Evolutionary conservation across 2,113 vertebrate species (phyloP), one percentile per base, ranked within the genome.

Genomic region (Muntiacus muntjak): DNA sequence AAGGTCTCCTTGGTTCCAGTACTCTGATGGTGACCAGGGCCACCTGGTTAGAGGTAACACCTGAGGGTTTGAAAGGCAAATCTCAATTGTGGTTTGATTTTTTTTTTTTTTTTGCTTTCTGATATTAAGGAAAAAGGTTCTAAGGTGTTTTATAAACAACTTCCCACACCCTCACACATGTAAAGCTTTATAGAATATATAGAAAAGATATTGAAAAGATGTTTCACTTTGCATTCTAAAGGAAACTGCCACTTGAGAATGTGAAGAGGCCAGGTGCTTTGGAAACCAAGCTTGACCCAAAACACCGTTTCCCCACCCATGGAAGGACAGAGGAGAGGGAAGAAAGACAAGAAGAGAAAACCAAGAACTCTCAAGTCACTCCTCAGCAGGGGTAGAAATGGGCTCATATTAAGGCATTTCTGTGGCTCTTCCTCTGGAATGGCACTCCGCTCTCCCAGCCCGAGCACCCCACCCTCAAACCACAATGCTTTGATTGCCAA

Each of bases 11-110:
- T 21, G 40, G 82, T 47, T 91, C 86, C 74, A 96, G 92, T 57
- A 60, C 90, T 96, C 47, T 60, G 92, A 91, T 5, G 43, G 91
- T 78, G 93, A 97, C 92, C 92, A 74, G 71, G 85, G 87, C 78
- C 86, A 92, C 83, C 25, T 93, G 33, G n/a, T 85, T 54, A 5
- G 60, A 92, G 33, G 95, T 90, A 95, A 95, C 91, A 95, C 98
- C 97, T 82, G 96, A 98, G 95, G 36, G 96, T 95, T 60, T 97
- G 50, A 94, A 98, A 97, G 98, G 98, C 96, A 96, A 97, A 94
- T 67, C 62, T 55, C 62, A 94, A 92, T 47, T 89, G 87, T 97
- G 93, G 76, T 81, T 97, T 74, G 89, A 30, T 64, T 83, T 87
- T 13, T 30, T 40, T 87, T 13, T 30, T 40, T 86, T 87, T 13